Base-by-base conservation (phyloP, 2,113 vertebrate genomes). In the Sylvia atricapilla region DNA sequence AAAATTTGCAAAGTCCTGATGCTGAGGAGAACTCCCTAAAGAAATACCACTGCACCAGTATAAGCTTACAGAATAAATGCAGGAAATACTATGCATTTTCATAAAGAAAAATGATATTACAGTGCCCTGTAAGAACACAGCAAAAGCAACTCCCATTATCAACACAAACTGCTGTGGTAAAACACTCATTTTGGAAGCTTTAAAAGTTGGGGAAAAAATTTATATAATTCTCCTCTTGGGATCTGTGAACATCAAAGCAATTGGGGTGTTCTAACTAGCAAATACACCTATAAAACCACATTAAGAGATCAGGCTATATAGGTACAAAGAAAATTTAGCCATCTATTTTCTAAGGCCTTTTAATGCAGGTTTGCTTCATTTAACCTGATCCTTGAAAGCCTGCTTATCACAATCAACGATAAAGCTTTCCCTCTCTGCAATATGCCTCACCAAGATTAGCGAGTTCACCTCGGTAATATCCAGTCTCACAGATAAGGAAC, bases 401-500 rank as follows among this genome's bases (percentile, higher is more conserved):
- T 41, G 52, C 68, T 96, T 96, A 81, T 84, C 37, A 0, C 55
- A 76, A 85, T 67, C 93, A 86, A 86, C 0, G 0, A 76, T 83
- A 83, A 87, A 76, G 75, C 82, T 90, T 91, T 95, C 86, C 60
- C 95, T 93, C 63, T 90, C 53, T 90, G 88, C 91, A 95, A 82
- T 37, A 33, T 18, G 47, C 39, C 53, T 62, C 35, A 80, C 67
- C 52, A 52, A 77, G 87, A 85, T 93, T 55, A 94, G 35, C 0
- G 0, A 87, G 43, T 95, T 96, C 85, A 96, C 87, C 93, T 91
- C 69, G 6, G 3, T 62, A 72, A 95, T 63, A 93, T 8, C 37
- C 79, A 63, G 5, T 67, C 86, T 81, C 39, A 60, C 52, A 93
- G 93, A 90, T 84, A 96, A 96, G 72, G 68, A 74, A 52, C 43